phyloP scores from a whole-genome alignment of 2,113 vertebrate genomes.

The Protomyctophum bolini region DNA sequence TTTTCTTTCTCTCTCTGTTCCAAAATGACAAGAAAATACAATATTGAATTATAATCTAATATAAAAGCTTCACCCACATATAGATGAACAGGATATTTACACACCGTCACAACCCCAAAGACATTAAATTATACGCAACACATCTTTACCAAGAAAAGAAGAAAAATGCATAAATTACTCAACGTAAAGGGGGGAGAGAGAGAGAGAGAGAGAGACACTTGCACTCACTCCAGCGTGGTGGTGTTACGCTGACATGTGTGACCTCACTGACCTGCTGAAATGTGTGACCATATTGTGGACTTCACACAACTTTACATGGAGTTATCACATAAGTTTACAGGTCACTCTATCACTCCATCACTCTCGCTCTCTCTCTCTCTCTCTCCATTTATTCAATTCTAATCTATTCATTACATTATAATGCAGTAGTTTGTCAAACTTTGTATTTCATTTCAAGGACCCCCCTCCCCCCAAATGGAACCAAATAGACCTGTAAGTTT shows the following conservation, averaged over 20 bases:
- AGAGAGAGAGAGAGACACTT: too few relatives aligned
- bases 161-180: constrained; percentile 20
- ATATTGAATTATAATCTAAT: constrained; percentile 8
- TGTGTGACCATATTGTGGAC: too few relatives aligned
- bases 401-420: too few relatives aligned
- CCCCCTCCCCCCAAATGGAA: too few relatives aligned
- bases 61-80: constrained; percentile 74
- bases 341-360: not conserved
- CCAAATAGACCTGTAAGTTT: too few relatives aligned
- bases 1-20: constrained; percentile 21
- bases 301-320: too few relatives aligned
- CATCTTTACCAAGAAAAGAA: constrained; percentile 61
- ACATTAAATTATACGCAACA: constrained; percentile 65
- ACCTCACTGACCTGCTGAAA: too few relatives aligned
- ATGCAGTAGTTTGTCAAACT: too few relatives aligned
- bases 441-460: too few relatives aligned
- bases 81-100: constrained; percentile 80
- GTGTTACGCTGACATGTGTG: too few relatives aligned
- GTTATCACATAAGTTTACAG: too few relatives aligned
- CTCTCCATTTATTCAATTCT: not conserved
- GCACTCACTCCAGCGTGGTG: too few relatives aligned
- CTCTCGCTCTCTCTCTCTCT: not conserved
- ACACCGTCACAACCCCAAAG: constrained; percentile 59
- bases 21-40: constrained; percentile 7
- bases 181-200: not conserved